Percentiles rank a stretch among this genome's conserved stretches.
Evolutionary conservation across 1,140 invertebrate genomes (phyloP).

Genomic region (Ceratina japonica): DNA sequence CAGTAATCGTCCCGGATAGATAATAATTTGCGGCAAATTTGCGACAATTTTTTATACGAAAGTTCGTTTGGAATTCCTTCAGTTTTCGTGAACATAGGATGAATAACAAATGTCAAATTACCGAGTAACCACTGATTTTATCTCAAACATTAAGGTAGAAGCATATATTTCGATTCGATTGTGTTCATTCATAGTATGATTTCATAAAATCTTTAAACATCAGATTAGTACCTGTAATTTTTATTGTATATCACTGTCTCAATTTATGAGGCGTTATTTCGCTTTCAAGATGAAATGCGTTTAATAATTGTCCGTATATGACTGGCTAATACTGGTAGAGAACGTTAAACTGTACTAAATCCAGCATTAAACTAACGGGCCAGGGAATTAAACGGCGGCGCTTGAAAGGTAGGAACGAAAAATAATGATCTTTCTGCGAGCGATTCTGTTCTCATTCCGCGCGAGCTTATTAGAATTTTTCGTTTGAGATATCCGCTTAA

Average conservation of each 20-base stretch:
- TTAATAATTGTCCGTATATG: not conserved
- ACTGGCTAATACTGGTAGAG: slow-evolving; percentile 3
- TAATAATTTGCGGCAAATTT: too few species aligned
- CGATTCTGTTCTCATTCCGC: slow-evolving; percentile 24
- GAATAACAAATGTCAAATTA: too few species aligned
- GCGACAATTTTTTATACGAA: too few species aligned
- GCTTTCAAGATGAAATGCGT: not conserved
- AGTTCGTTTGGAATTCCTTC: too few species aligned
- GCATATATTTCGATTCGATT: too few species aligned
- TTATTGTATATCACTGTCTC: not conserved
- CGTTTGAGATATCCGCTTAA: slow-evolving; percentile 69
- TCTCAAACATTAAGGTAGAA: too few species aligned
- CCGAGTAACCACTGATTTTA: too few species aligned
- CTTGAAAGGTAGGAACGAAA: slow-evolving; percentile 25
- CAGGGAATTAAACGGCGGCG: slow-evolving; percentile 15
- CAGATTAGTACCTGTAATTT: not conserved
- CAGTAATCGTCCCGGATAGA: too few species aligned
- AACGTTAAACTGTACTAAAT: slow-evolving; percentile 41
- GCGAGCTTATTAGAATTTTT: slow-evolving; percentile 66
- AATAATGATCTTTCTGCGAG: slow-evolving; percentile 38
- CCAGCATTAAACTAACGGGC: slow-evolving; percentile 39
- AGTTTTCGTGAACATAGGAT: too few species aligned
- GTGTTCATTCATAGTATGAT: too few species aligned
- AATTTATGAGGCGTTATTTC: not conserved
- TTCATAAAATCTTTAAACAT: not conserved